Base-by-base conservation (phyloP, 2,797 vertebrate species). In the Xiphorhynchus erythropygius region DNA sequence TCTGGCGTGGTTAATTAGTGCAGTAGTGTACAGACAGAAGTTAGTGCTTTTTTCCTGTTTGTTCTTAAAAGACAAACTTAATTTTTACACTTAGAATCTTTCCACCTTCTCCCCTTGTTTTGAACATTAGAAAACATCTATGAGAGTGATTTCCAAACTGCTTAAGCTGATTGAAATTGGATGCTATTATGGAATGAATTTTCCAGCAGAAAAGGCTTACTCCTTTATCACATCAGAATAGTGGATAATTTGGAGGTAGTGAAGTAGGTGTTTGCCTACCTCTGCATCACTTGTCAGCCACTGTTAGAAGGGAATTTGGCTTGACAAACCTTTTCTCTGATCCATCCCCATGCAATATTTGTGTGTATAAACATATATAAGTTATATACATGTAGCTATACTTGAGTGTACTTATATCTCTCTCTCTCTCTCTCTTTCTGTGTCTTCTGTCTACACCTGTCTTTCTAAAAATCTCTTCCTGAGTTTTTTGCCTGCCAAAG, bases 391-490 rank as follows among this genome's bases (percentile, higher is more conserved):
- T 37, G 7, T 13, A 76, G 25, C 47, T 88, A 2, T 55, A 76
- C 35, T 30, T 68, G 10, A 9, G 8, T 33, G 10, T 46, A n/a
- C 21, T 23, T 69, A 11, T 8, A 18, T 19, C 13, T 50, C 22
- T 42, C 13, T 68, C 32, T 47, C 19, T 15, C 42, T 44, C 42
- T 44, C 18, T 44, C 18, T 44, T 5, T 44, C 18, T 44, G 18
- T 42, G 19, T 44, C 18, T 44, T 53, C 22, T 64, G 1, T 65
- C 32, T 41, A 0, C 68, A 3, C 30, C 7, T 67, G 0, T 69
- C 18, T 62, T 25, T 67, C 17, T 46, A 49, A 77, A 86, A 68
- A 23, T n/a, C 5, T 85, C n/a, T 27, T 80, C 13, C 25, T 7
- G 16, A 35, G 4, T 75, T 25, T 74, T 92, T 79, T 82, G 24